These are phyloP conservation scores for Poeciliopsis paucimaculata DNA, from an alignment of 2,797 vertebrate genomes.

Conservation along the genomic window DNA sequence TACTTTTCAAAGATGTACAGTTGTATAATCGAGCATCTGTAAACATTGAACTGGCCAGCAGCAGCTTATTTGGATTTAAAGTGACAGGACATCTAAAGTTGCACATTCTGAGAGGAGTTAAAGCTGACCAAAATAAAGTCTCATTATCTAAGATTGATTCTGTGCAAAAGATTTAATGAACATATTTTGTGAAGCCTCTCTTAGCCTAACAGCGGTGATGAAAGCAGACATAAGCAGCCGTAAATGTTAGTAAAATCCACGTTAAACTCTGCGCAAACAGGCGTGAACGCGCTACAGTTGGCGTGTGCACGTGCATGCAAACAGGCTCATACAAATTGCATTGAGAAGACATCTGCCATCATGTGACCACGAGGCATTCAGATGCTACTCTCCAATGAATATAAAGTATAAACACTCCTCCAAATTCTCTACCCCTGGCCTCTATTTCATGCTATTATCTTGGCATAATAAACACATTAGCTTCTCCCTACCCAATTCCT, in stretches of 20 bases:
- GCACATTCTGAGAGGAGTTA: too few relatives aligned
- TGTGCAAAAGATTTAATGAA: too few relatives aligned
- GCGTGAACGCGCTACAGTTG: not conserved
- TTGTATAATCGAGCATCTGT: too few relatives aligned
- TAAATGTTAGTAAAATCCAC: constrained; percentile 31
- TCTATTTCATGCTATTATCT: constrained; percentile 83
- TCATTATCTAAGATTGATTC: too few relatives aligned
- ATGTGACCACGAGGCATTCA: constrained; percentile 76
- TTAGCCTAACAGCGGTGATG: constrained; percentile 23
- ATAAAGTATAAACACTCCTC: constrained; percentile 82
- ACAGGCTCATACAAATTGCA: constrained; percentile 44
- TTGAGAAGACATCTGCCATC: constrained; percentile 68
- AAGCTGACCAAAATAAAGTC: too few relatives aligned
- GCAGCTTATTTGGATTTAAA: too few relatives aligned
- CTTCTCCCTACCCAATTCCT: constrained; percentile 75
- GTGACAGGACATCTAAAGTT: too few relatives aligned
- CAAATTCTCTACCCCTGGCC: constrained; percentile 76
- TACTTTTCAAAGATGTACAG: too few relatives aligned
- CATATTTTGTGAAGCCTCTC: too few relatives aligned
- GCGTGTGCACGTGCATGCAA: not conserved
- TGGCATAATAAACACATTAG: constrained; percentile 86
- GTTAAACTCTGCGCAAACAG: constrained; percentile 10
- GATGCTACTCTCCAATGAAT: constrained; percentile 78
- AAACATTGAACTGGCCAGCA: too few relatives aligned
- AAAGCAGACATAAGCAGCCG: constrained; percentile 32